Evolutionary conservation across 2,888 invertebrate species (phyloP).

Genomic region (Biston stratarius): DNA sequence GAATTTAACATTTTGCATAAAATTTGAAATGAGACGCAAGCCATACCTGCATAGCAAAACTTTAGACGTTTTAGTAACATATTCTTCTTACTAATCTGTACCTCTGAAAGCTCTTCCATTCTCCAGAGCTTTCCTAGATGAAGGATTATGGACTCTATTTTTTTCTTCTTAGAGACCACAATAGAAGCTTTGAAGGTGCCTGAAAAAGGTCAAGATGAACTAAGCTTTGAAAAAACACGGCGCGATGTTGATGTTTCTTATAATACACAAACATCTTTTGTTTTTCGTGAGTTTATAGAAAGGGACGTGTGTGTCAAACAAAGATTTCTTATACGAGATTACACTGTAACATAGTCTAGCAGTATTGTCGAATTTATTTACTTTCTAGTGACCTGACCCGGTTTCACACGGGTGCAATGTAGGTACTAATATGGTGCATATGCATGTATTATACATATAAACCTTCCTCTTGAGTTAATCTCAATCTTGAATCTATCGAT

Average conservation of each 20-base stretch:
- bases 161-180: constrained; percentile 43
- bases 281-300: constrained; percentile 34
- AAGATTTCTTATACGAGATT: not conserved
- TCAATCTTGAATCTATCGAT: too few relatives aligned
- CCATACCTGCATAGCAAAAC: constrained; percentile 54
- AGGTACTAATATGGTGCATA: too few relatives aligned
- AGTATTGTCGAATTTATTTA: not conserved
- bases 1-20: too few relatives aligned
- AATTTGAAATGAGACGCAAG: constrained; percentile 20
- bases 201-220: constrained; percentile 42
- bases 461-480: too few relatives aligned
- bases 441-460: too few relatives aligned
- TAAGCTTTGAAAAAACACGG: constrained; percentile 40
- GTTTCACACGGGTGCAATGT: too few relatives aligned
- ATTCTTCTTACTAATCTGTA: constrained; percentile 57
- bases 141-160: constrained; percentile 48
- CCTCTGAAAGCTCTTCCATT: constrained; percentile 45
- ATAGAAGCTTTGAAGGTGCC: constrained; percentile 50
- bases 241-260: constrained; percentile 43
- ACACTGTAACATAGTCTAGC: not conserved
- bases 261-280: constrained; percentile 47
- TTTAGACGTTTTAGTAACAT: constrained; percentile 55
- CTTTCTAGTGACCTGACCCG: not conserved
- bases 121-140: constrained; percentile 52
- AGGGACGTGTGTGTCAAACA: constrained; percentile 6